Base-by-base conservation (phyloP, 1,140 invertebrate species). In the Anastatus disparis region DNA sequence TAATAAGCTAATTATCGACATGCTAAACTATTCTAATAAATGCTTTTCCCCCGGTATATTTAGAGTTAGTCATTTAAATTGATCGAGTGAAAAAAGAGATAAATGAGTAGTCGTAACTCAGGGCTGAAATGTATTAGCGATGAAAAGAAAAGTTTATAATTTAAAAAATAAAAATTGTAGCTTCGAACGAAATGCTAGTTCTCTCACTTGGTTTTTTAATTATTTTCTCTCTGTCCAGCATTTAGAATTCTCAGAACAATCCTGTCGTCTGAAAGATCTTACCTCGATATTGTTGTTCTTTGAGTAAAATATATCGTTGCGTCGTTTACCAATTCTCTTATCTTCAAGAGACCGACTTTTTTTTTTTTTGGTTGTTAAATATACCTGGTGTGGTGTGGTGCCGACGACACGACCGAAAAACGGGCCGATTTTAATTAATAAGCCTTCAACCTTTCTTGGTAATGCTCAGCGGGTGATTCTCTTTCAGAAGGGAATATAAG, bases 381-480 rank as follows among this genome's bases (percentile, higher is more conserved):
- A 68, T 68, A 61, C 58, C 46, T 52, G 44, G 65, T 44, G 31
- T n/a, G 42, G 20, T n/a, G 46, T 20, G 35, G 50, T 26, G 29
- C 15, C 20, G 61, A 40, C 56, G 74, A 56, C 71, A 79, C 75
- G 71, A 15, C 61, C 59, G 59, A 70, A 70, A 62, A 62, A 62
- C 67, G 67, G n/a, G 40, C 74, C 76, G 71, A 79, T 75, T 70
- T 78, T 81, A 81, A 82, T 81, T 82, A 81, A 81, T 76, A 80
- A 78, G 27, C 73, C 67, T 79, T 77, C 76, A 75, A 78, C 78
- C 76, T 78, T 81, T 75, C 76, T 68, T 64, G 76, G 79, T 80
- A 76, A 64, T n/a, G 61, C 81, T 73, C 78, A 79, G 79, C 81
- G 73, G 78, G 78, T 78, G 79, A 62, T 74, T 73, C 59, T 66